These are phyloP conservation scores for Pandemis heparana DNA, from an alignment of 2,888 invertebrate species.

Conservation along the genomic window DNA sequence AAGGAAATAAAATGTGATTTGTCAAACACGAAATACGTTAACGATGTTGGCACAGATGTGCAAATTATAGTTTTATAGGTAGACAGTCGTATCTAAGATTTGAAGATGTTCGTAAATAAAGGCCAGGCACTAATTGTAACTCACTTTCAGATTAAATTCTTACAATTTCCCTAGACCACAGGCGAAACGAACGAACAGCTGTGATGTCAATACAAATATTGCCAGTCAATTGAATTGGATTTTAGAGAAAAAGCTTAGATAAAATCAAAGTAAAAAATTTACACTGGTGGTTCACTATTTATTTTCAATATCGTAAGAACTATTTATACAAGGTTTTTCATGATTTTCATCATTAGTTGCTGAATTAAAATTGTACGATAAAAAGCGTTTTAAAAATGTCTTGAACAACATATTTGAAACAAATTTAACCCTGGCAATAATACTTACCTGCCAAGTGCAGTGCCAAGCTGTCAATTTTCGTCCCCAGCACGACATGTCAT, in stretches of 20 bases:
- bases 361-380: background rate
- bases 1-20: constrained; percentile 70
- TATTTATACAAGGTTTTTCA: background rate
- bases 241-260: background rate
- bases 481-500: background rate
- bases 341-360: background rate
- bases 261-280: too few species aligned
- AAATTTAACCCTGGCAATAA: background rate
- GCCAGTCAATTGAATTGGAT: constrained; percentile 55
- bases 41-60: constrained; percentile 23
- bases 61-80: constrained; percentile 27
- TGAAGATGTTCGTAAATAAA: constrained; percentile 51
- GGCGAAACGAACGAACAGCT: constrained; percentile 80
- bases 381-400: background rate
- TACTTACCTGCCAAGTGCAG: background rate
- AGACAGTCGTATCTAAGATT: constrained; percentile 24
- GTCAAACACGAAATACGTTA: constrained; percentile 65
- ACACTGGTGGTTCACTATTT: too few species aligned
- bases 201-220: constrained; percentile 81
- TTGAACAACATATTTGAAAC: background rate
- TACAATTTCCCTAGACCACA: constrained; percentile 79
- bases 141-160: constrained; percentile 76
- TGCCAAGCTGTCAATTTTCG: background rate
- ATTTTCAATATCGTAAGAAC: background rate
- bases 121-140: constrained; percentile 66